Conservation (phyloP, 2,797 vertebrate genomes). For the Oceanodroma leucorhoa region DNA sequence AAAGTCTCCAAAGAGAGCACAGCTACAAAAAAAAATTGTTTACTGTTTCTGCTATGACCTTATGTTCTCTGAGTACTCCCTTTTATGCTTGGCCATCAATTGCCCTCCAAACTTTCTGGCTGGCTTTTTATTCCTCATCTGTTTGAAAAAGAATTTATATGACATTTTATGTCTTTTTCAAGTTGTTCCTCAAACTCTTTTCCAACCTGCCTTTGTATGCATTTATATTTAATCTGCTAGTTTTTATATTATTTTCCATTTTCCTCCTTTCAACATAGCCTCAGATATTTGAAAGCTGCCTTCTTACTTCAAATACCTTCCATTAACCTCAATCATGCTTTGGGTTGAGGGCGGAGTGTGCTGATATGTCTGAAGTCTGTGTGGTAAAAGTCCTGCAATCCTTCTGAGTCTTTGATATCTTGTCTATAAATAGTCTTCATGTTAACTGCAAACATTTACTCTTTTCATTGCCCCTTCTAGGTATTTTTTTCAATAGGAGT, state of each 20-base stretch:
- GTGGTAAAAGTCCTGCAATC: neutral
- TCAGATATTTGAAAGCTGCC: slow-evolving; percentile 4
- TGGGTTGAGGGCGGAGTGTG: neutral
- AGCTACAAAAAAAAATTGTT: neutral
- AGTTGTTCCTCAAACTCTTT: neutral
- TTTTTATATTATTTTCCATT: slow-evolving; percentile 8
- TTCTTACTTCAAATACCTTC: neutral
- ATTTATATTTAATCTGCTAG: neutral
- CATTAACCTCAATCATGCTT: neutral
- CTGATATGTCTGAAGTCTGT: neutral
- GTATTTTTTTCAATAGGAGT: neutral
- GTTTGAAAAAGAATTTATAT: neutral
- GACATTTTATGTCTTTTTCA: neutral
- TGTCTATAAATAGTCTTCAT: neutral
- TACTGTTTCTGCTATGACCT: neutral
- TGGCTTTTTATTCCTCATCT: neutral
- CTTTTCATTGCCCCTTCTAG: neutral
- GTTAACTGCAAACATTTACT: neutral
- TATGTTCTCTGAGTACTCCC: neutral
- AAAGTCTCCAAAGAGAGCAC: neutral
- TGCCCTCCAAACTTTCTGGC: neutral
- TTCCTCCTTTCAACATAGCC: neutral
- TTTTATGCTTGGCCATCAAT: neutral
- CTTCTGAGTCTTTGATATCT: neutral
- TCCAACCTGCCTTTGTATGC: neutral